Conservation (phyloP, 2,797 vertebrate genomes). For the Valencia hispanica region DNA sequence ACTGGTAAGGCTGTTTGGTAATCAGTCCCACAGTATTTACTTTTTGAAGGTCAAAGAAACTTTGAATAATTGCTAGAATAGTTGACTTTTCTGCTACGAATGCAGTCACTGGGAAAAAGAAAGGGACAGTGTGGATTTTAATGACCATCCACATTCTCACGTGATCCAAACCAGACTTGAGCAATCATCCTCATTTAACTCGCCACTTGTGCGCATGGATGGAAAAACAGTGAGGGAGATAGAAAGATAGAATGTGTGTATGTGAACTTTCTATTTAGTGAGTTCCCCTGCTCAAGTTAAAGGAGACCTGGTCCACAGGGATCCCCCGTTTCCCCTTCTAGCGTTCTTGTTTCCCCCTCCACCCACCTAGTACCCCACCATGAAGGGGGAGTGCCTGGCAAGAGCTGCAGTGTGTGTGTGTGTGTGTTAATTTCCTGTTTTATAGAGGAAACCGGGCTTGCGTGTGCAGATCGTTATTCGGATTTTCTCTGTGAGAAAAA, state of each 20-base stretch:
- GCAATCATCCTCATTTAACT: slow-evolving; percentile 62
- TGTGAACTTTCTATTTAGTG: slow-evolving; percentile 68
- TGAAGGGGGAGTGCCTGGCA: slow-evolving; percentile 65
- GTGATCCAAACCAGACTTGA: slow-evolving; percentile 67
- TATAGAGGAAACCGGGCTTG: slow-evolving; percentile 77
- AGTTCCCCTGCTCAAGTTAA: slow-evolving; percentile 75
- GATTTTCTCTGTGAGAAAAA: slow-evolving; percentile 78
- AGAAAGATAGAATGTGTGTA: slow-evolving; percentile 66
- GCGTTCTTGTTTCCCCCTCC: slow-evolving; percentile 33
- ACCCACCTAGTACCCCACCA: slow-evolving; percentile 61
- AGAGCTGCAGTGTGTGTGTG: slow-evolving; percentile 38
- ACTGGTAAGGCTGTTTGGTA: slow-evolving; percentile 17
- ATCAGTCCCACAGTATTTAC: slow-evolving; percentile 12
- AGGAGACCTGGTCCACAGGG: slow-evolving; percentile 77
- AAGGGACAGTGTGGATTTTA: slow-evolving; percentile 34
- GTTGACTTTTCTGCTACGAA: slow-evolving; percentile 17
- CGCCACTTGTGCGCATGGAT: slow-evolving; percentile 40
- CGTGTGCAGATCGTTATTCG: slow-evolving; percentile 69
- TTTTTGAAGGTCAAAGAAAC: slow-evolving; percentile 8
- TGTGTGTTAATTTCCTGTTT: slow-evolving; percentile 76
- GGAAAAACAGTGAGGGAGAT: slow-evolving; percentile 57
- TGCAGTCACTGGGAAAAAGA: slow-evolving; percentile 29
- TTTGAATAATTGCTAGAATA: background rate
- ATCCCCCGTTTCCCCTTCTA: slow-evolving; percentile 56
- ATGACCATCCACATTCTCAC: slow-evolving; percentile 59